Percentiles rank a stretch among this genome's conserved stretches.
Conservation (phyloP, 2,113 vertebrate species). For the Lophura nycthemera region DNA sequence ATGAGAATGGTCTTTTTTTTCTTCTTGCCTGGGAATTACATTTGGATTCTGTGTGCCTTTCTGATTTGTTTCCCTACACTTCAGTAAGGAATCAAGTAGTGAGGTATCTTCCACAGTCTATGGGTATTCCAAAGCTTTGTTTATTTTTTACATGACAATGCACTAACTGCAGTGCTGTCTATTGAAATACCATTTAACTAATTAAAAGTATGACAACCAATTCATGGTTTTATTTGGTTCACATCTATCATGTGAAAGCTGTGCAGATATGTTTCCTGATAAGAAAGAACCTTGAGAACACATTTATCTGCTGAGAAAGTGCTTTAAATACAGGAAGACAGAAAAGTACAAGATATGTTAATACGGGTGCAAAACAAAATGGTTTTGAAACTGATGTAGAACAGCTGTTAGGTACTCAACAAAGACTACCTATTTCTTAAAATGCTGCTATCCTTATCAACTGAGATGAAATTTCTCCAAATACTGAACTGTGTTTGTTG, state of each 20-base stretch:
- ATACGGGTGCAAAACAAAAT: not conserved
- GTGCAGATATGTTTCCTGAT: not conserved
- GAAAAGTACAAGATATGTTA: not conserved
- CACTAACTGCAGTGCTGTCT: not conserved
- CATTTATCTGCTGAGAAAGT: not conserved
- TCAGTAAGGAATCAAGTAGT: not conserved
- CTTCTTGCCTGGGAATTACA: not conserved
- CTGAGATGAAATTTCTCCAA: not conserved
- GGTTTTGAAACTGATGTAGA: not conserved
- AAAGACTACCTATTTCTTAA: not conserved
- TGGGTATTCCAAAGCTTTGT: not conserved
- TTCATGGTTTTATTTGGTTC: not conserved
- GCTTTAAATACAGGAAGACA: not conserved
- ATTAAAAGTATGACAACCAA: not conserved
- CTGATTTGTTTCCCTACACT: not conserved
- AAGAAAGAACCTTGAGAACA: not conserved
- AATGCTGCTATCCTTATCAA: not conserved
- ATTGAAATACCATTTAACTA: not conserved
- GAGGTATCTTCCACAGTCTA: not conserved
- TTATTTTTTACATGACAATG: not conserved
- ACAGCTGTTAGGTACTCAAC: not conserved
- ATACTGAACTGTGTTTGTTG: not conserved
- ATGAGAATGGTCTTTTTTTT: not conserved
- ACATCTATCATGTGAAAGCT: not conserved
- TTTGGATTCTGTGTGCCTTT: not conserved